These are phyloP conservation scores for Selene dorsalis DNA, from an alignment of 2,797 vertebrate species.

Conservation along the genomic window DNA sequence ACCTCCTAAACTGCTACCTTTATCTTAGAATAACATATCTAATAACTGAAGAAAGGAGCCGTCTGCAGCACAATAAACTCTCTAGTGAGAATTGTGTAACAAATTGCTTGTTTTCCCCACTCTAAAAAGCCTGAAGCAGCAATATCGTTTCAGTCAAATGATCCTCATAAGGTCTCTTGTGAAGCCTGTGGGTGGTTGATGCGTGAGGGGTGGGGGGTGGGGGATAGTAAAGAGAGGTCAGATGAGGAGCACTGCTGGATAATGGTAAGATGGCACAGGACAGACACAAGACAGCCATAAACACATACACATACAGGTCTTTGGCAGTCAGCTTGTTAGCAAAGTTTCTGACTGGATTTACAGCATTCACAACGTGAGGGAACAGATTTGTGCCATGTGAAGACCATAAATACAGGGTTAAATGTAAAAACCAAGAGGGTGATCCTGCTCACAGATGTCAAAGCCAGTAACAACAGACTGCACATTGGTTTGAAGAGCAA, in stretches of 20 bases:
- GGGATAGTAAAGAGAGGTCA: slow-evolving; percentile 51
- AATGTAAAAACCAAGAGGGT: slow-evolving; percentile 37
- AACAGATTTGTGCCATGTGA: slow-evolving; percentile 26
- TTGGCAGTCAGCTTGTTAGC: slow-evolving; percentile 52
- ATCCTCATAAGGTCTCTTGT: slow-evolving; percentile 75
- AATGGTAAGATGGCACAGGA: slow-evolving; percentile 24
- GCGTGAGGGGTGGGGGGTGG: slow-evolving; percentile 7
- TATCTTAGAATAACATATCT: slow-evolving; percentile 45
- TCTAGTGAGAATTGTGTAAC: slow-evolving; percentile 53
- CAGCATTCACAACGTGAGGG: slow-evolving; percentile 26
- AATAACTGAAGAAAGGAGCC: slow-evolving; percentile 42
- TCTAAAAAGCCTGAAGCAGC: slow-evolving; percentile 66
- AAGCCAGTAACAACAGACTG: slow-evolving; percentile 16
- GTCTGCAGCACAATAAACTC: slow-evolving; percentile 47
- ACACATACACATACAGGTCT: not conserved
- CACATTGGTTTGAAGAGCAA: slow-evolving; percentile 22
- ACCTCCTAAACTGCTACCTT: slow-evolving; percentile 32
- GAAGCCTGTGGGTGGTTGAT: slow-evolving; percentile 62
- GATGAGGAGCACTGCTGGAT: slow-evolving; percentile 46
- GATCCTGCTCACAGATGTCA: slow-evolving; percentile 30
- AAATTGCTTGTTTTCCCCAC: slow-evolving; percentile 50
- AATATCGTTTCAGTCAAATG: slow-evolving; percentile 80
- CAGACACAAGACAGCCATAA: not conserved
- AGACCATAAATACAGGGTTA: slow-evolving; percentile 20
- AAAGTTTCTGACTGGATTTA: slow-evolving; percentile 42